phyloP scores from a whole-genome alignment of 2,888 invertebrate genomes.

The Pandemis corylana region DNA sequence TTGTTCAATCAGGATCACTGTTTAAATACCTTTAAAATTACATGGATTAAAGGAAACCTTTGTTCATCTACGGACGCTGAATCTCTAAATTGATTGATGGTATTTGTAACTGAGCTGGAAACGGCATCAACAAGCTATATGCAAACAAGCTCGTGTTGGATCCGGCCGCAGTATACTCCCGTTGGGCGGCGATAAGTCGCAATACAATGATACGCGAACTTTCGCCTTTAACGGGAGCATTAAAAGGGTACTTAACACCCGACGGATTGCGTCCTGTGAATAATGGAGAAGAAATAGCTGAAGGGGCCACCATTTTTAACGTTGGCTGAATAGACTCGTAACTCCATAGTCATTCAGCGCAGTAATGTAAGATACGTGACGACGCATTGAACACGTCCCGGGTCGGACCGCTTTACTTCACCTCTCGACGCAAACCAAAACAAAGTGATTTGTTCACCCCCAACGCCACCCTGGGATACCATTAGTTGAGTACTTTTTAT shows the following conservation, averaged over 20 bases:
- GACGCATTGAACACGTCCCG: conserved; percentile 54
- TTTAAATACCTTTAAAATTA: conserved; percentile 36
- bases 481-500: conserved; percentile 7
- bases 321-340: conserved; percentile 70
- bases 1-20: conserved; percentile 41
- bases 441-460: conserved; percentile 42
- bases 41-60: conserved; percentile 36
- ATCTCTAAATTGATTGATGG: conserved; percentile 39
- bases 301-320: conserved; percentile 66
- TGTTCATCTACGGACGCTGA: conserved; percentile 32
- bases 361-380: conserved; percentile 68
- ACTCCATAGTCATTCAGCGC: conserved; percentile 68
- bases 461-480: conserved; percentile 10
- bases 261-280: conserved; percentile 59
- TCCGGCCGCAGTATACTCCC: conserved; percentile 40
- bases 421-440: conserved; percentile 49
- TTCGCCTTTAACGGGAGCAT: conserved; percentile 43
- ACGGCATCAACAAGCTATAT: conserved; percentile 16
- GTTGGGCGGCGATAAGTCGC: conserved; percentile 58
- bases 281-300: conserved; percentile 73
- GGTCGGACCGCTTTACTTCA: conserved; percentile 55
- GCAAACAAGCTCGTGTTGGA: conserved; percentile 8
- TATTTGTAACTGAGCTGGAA: conserved; percentile 7
- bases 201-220: conserved; percentile 61
- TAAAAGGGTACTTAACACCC: conserved; percentile 46